Percentiles rank a stretch among this genome's conserved stretches.
Evolutionary conservation across 2,888 invertebrate genomes (phyloP).

Genomic region (Marronus borbonicus): DNA sequence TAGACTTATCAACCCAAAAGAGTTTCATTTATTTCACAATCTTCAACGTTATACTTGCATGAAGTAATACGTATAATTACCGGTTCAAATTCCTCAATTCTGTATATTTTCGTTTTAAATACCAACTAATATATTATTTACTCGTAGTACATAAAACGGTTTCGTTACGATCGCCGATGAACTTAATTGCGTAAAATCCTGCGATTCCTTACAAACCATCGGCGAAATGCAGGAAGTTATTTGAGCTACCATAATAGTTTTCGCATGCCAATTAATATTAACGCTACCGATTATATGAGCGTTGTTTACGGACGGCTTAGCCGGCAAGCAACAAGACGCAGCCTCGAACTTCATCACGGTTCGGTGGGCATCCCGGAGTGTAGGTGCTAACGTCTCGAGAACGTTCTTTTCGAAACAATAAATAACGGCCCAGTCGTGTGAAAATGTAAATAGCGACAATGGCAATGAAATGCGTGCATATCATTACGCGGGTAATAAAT

Average conservation of each 20-base stretch:
- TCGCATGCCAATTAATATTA: constrained; percentile 1
- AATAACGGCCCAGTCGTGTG: constrained; percentile 22
- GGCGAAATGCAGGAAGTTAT: constrained; percentile 23
- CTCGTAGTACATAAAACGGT: no score
- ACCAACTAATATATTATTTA: no score
- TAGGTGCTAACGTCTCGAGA: constrained; percentile 29
- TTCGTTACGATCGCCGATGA: no score
- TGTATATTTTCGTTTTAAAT: no score
- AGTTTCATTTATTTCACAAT: no score
- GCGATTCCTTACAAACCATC: background rate
- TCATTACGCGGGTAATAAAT: background rate
- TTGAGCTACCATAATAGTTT: background rate
- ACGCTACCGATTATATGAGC: background rate
- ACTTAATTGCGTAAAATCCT: no score
- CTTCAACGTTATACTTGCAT: no score
- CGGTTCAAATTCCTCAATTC: no score
- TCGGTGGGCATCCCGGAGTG: constrained; percentile 35
- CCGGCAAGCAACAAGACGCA: constrained; percentile 12
- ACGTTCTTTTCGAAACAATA: constrained; percentile 26
- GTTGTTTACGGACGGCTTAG: background rate
- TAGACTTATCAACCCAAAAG: no score
- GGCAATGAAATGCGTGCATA: constrained; percentile 27
- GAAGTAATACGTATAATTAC: no score
- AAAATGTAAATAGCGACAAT: constrained; percentile 34
- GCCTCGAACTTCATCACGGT: constrained; percentile 46